Base-by-base conservation (phyloP, 1,140 invertebrate genomes). In the Hyles vespertilio region DNA sequence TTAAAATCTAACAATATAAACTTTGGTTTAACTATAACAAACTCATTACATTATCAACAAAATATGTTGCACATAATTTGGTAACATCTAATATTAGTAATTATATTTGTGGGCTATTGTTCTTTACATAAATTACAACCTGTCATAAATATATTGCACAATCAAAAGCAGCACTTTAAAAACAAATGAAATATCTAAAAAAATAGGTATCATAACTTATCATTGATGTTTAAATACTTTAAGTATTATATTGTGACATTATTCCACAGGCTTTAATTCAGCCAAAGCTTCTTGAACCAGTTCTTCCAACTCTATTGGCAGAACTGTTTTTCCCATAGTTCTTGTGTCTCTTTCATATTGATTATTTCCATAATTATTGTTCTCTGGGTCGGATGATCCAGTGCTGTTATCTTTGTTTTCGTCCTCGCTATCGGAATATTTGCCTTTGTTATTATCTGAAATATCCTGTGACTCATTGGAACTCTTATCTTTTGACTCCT, bases 201-300 rank as follows among this genome's bases (percentile, higher is more conserved):
- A 22, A 22, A 22, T 22, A 22, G 22, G 22, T 22, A 22, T 22
- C 22, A 22, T 22, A 22, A 22, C 22, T 22, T 22, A 22, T 22
- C 22, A 22, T 22, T 22, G 22, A 22, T 22, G 22, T 22, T 22
- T 22, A 22, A 22, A 22, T 22, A 22, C 22, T 22, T 22, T 22
- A 1, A 22, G 22, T 22, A 22, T 22, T 22, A 22, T 22, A 2
- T 22, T 22, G 22, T 22, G 22, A 40, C 8, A 49, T 70, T 51
- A 69, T 10, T 67, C 51, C 55, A 59, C n/a, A 10, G 73, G 67
- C 70, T 83, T 86, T 32, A 89, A 68, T 61, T 89, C 81, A 34
- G 84, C 81, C 6, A 89, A 73, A 34, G 89, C 89, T 77, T 90
- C 87, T 64, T 79, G 84, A 0, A 90, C 85, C 32, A 90, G 65